Base-by-base conservation (phyloP, 2,797 vertebrate species). In the Buphagus erythrorhynchus region DNA sequence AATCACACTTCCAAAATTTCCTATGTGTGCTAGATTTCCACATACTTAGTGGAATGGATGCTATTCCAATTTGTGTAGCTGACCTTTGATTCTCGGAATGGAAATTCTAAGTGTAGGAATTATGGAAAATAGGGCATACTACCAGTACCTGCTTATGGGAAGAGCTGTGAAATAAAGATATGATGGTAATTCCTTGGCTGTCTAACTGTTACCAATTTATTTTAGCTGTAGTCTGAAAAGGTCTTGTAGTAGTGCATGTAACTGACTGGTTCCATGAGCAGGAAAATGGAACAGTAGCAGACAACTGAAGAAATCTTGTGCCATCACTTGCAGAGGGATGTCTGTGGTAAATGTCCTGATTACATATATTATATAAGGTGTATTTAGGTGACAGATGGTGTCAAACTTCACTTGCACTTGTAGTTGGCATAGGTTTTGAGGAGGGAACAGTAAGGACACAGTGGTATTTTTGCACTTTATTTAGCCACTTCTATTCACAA, bases 341-440 rank as follows among this genome's bases (percentile, higher is more conserved):
- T 36, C 52, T 55, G 11, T 29, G n/a, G 43, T 66, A 31, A 62
- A 66, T 88, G 83, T 92, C 90, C 80, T 67, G 45, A 73, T 92
- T 71, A 93, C 69, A 52, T 72, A 43, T 16, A 81, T 84, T 94
- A 95, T 46, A 31, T 96, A 96, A 96, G 52, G 68, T 91, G n/a
- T 81, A 85, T 85, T 91, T 94, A 88, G 62, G 55, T 94, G 86
- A 72, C 92, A 95, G 77, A 94, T 90, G 93, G 83, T 43, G 16
- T 86, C 69, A 88, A 79, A 90, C 33, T 88, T 90, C 58, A 38
- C 18, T 93, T 93, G 84, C 61, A 52, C 4, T 84, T 78, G 43
- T 42, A 76, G 43, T 35, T 93, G 81, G 57, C 78, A 22, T 81
- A n/a, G 38, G 59, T 81, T 93, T 68, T 76, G 35, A 59, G 69